Evolutionary conservation across 2,888 invertebrate species (phyloP), one percentile per base, ranked within the genome.

Genomic region (Clivina fossor): DNA sequence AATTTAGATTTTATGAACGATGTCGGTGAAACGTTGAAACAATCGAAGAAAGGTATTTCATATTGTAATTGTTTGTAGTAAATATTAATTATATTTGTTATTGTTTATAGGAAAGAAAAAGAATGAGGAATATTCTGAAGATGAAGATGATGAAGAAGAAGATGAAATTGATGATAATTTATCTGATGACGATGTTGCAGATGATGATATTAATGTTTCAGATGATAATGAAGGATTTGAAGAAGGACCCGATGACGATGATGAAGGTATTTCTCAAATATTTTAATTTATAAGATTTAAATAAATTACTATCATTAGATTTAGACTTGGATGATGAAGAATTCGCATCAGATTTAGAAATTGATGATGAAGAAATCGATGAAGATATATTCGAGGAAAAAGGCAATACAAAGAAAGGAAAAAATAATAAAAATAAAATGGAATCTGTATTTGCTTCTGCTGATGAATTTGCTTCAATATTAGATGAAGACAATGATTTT

Each of bases 401-500:
- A n/a, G n/a, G n/a, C n/a, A n/a, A n/a, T n/a, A n/a, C n/a, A 55
- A 66, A 62, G 41, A 62, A 66, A 60, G 62, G 62, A 49, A 65
- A 66, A 48, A 57, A 60, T 26, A n/a, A n/a, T n/a, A 65, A 64
- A 43, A 63, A 62, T n/a, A 81, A 83, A 62, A 75, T 83, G 37
- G 78, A 79, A 33, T 81, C 83, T 0, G 68, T 90, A 26, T 92
- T 92, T 74, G 89, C 90, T 2, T 87, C 90, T 0, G 91, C 91
- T 0, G 93, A 93, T 71, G 86, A 93, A 74, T 95, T 95, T 76
- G 86, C 93, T 0, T 85, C 89, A 37, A 77, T 94, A 63, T 75
- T 96, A 48, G 94, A 95, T 72, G 90, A 92, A 57, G 88, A 89
- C 41, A 78, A 80, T 43, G 47, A 55, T 55, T 55, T 44, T 47